Percentiles rank a stretch among this genome's conserved stretches.
Evolutionary conservation across 2,113 vertebrate genomes (phyloP).

Genomic region (Arenaria interpres): DNA sequence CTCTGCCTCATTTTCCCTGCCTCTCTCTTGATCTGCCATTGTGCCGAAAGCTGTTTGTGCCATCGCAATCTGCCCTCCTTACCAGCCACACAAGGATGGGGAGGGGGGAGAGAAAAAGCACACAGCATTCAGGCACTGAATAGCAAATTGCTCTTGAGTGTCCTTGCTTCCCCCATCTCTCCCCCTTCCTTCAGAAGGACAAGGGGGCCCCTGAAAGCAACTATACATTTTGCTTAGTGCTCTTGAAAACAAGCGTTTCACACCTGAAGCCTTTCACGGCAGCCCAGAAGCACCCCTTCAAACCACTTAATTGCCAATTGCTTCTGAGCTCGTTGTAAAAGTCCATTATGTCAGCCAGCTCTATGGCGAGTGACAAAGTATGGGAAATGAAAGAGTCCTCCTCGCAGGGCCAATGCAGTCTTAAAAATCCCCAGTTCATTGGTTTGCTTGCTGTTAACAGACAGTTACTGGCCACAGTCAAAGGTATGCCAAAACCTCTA

Average conservation of each 20-base stretch:
- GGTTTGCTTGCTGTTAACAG: slow-evolving; percentile 83
- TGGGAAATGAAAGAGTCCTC: slow-evolving; percentile 91
- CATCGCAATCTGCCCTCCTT: slow-evolving; percentile 86
- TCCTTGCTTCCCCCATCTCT: slow-evolving; percentile 83
- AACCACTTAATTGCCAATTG: slow-evolving; percentile 99
- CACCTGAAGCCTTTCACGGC: slow-evolving; percentile 98
- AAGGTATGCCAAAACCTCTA: slow-evolving; percentile 59
- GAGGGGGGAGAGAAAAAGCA: slow-evolving; percentile 78
- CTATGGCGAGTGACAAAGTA: slow-evolving; percentile 90
- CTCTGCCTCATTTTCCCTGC: slow-evolving; percentile 85
- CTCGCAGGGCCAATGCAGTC: slow-evolving; percentile 83
- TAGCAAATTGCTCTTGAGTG: slow-evolving; percentile 99
- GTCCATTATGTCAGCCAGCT: slow-evolving; percentile 90
- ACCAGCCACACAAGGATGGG: slow-evolving; percentile 79
- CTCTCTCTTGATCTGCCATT: slow-evolving; percentile 87
- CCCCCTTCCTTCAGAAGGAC: slow-evolving; percentile 82
- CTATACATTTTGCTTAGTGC: slow-evolving; percentile 95
- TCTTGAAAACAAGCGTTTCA: slow-evolving; percentile 99
- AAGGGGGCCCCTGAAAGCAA: slow-evolving; percentile 94
- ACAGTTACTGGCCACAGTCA: slow-evolving; percentile 66
- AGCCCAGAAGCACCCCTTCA: slow-evolving; percentile 96
- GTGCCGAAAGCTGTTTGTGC: slow-evolving; percentile 91
- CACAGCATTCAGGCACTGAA: slow-evolving; percentile 93
- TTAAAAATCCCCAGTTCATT: slow-evolving; percentile 87
- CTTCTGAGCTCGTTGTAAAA: slow-evolving; percentile 90